These are phyloP conservation scores for Trimorus sp. DNA, from an alignment of 2,888 invertebrate species.

Conservation along the genomic window DNA sequence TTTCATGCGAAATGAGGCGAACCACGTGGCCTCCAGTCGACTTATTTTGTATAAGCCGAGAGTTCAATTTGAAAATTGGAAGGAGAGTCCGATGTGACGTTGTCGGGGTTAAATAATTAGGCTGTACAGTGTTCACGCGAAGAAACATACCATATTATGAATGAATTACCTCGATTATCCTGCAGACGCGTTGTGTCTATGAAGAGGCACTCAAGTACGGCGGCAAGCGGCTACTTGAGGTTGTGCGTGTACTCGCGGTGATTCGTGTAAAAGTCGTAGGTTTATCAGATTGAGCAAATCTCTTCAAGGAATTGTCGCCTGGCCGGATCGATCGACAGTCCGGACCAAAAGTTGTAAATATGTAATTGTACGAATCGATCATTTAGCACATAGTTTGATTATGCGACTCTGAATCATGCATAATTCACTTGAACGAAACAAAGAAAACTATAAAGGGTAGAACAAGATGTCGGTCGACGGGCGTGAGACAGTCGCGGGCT, in stretches of 20 bases:
- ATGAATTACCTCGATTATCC: slow-evolving; percentile 42
- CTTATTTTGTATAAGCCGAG: slow-evolving; percentile 37
- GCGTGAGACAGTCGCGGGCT: slow-evolving; percentile 40
- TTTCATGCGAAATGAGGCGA: background rate
- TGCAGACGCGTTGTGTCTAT: background rate
- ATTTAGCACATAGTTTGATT: slow-evolving; percentile 59
- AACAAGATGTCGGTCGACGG: slow-evolving; percentile 36
- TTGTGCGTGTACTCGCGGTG: slow-evolving; percentile 28
- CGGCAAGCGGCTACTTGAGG: too few species aligned
- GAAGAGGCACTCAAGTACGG: too few species aligned
- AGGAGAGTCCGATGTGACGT: slow-evolving; percentile 37
- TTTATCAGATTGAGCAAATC: slow-evolving; percentile 61
- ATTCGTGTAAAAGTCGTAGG: slow-evolving; percentile 39
- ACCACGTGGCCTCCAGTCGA: slow-evolving; percentile 18
- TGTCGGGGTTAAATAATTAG: slow-evolving; percentile 41
- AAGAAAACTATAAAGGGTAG: slow-evolving; percentile 48
- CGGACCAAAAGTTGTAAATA: slow-evolving; percentile 61
- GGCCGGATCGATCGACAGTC: slow-evolving; percentile 45
- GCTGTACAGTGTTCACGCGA: slow-evolving; percentile 57
- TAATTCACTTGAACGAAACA: slow-evolving; percentile 55
- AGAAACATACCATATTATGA: slow-evolving; percentile 38
- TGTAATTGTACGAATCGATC: slow-evolving; percentile 61
- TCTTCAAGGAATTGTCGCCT: slow-evolving; percentile 63
- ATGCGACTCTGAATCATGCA: slow-evolving; percentile 61
- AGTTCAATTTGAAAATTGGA: slow-evolving; percentile 37